Evolutionary conservation across 2,888 invertebrate species (phyloP).

Genomic region (Sturmia bella): DNA sequence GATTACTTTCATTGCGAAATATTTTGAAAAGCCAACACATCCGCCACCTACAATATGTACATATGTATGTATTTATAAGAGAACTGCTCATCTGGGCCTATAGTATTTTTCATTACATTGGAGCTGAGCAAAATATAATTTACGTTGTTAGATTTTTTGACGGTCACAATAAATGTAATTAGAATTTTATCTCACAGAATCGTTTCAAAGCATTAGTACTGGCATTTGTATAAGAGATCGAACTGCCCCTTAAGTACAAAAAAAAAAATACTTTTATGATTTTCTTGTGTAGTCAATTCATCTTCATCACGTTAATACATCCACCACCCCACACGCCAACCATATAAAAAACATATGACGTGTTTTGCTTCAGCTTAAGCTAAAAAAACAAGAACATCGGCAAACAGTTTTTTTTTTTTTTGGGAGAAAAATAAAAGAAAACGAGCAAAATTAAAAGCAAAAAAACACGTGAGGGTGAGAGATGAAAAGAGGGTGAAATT

Average conservation of each 20-base stretch:
- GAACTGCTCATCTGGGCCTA: no score
- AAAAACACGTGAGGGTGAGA: neutral
- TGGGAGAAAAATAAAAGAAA: constrained; percentile 1
- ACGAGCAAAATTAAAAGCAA: constrained; percentile 25
- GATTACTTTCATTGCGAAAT: no score
- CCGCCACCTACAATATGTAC: no score
- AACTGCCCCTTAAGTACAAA: no score
- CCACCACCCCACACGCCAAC: neutral
- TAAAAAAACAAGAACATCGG: constrained; percentile 1
- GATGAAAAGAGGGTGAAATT: neutral
- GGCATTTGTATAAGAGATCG: no score
- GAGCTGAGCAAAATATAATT: no score
- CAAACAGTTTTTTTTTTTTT: neutral
- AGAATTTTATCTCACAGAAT: no score
- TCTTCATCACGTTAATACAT: constrained; percentile 1
- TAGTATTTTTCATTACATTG: no score
- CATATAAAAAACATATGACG: constrained; percentile 36
- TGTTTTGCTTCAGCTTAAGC: constrained; percentile 34
- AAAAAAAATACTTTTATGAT: neutral
- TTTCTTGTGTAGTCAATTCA: constrained; percentile 34
- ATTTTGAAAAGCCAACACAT: no score
- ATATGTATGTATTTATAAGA: neutral
- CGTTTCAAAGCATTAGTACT: no score
- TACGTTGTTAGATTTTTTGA: no score
- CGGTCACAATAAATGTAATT: no score